phyloP scores from a whole-genome alignment of 2,113 vertebrate genomes.

The Vidua macroura region DNA sequence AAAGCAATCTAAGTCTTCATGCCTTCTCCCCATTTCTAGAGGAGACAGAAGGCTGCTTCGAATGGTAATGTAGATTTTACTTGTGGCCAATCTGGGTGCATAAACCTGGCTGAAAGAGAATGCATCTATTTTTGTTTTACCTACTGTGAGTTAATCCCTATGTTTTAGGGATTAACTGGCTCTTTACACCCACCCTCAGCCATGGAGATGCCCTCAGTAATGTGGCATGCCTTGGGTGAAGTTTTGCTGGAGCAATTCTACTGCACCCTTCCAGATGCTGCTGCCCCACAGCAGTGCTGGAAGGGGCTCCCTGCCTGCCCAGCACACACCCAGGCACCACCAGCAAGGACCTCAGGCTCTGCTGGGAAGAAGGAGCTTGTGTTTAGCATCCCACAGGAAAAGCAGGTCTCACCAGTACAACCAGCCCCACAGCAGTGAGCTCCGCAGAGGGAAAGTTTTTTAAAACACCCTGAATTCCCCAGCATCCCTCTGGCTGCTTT shows the following conservation, averaged over 20 bases:
- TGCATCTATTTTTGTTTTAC: background rate
- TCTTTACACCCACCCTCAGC: background rate
- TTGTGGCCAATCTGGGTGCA: background rate
- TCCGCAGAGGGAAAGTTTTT: background rate
- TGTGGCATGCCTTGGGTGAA: background rate
- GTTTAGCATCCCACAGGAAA: background rate
- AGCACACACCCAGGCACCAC: background rate
- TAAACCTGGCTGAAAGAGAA: background rate
- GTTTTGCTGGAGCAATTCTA: background rate
- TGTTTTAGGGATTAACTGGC: background rate
- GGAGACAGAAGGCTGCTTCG: background rate
- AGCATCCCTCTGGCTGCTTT: background rate
- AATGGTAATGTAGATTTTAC: background rate
- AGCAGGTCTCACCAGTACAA: constrained; percentile 37
- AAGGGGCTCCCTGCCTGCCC: background rate
- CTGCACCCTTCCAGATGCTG: background rate
- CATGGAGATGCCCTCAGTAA: background rate
- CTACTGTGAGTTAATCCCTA: background rate
- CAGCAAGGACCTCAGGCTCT: background rate
- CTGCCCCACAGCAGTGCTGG: background rate
- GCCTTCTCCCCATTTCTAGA: background rate
- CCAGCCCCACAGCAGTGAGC: background rate
- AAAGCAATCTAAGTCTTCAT: background rate
- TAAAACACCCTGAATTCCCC: background rate
- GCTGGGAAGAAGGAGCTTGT: background rate